Evolutionary conservation across 1,140 invertebrate genomes (phyloP).

Genomic region (Elymnias hypermnestra): DNA sequence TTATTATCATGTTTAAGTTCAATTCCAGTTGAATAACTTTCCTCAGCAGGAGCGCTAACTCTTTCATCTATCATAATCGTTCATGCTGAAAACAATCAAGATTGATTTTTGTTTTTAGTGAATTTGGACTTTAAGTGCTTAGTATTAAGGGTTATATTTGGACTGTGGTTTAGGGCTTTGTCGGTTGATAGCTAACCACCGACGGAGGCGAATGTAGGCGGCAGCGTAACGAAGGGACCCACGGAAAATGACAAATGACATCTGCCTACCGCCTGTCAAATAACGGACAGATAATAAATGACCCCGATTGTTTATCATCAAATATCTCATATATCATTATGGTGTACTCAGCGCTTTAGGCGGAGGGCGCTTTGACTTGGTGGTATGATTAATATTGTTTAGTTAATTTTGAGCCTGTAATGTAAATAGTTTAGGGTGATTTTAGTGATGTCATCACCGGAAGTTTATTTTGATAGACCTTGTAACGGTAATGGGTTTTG

Average conservation of each 20-base stretch:
- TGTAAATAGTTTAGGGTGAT: slow-evolving; percentile 59
- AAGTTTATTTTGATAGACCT: slow-evolving; percentile 27
- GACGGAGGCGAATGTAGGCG: slow-evolving; percentile 63
- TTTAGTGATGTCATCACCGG: slow-evolving; percentile 50
- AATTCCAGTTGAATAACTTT: slow-evolving; percentile 21
- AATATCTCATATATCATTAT: slow-evolving; percentile 76
- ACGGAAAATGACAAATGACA: slow-evolving; percentile 77
- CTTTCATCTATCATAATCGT: slow-evolving; percentile 76
- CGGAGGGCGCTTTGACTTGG: slow-evolving; percentile 48
- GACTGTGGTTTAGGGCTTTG: slow-evolving; percentile 31
- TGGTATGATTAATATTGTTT: slow-evolving; percentile 72
- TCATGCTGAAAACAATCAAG: slow-evolving; percentile 76
- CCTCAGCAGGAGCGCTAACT: slow-evolving; percentile 71
- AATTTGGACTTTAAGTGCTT: slow-evolving; percentile 26
- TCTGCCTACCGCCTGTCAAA: slow-evolving; percentile 77
- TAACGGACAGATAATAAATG: slow-evolving; percentile 78
- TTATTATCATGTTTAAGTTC: slow-evolving; percentile 28
- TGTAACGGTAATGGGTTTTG: too few relatives aligned
- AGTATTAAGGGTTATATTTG: slow-evolving; percentile 30
- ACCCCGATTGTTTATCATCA: slow-evolving; percentile 77
- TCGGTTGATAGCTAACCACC: slow-evolving; percentile 69
- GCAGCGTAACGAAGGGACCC: slow-evolving; percentile 73
- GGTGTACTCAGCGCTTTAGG: slow-evolving; percentile 59
- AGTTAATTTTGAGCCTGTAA: slow-evolving; percentile 68
- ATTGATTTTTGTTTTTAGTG: slow-evolving; percentile 50